phyloP scores from a whole-genome alignment of 2,797 vertebrate genomes.

The Spinus olivaceus region DNA sequence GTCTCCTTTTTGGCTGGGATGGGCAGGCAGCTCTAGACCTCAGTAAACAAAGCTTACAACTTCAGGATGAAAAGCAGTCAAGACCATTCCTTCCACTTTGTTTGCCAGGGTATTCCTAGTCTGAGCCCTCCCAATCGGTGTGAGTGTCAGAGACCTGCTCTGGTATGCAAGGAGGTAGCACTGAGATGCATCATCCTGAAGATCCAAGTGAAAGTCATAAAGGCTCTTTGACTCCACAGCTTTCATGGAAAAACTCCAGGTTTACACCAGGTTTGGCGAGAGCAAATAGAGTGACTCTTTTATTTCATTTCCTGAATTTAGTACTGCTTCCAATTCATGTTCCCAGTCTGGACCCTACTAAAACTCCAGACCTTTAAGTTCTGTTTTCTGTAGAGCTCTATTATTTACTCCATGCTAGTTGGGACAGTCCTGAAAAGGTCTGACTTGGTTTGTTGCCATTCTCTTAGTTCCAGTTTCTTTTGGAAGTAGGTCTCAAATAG shows the following conservation, averaged over 20 bases:
- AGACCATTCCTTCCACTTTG: neutral
- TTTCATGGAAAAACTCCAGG: neutral
- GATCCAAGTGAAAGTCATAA: neutral
- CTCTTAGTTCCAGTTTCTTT: neutral
- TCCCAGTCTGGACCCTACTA: neutral
- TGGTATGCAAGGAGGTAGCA: neutral
- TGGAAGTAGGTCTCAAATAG: neutral
- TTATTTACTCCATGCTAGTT: neutral
- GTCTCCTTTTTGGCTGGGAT: neutral
- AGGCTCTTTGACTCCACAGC: neutral
- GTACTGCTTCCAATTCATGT: neutral
- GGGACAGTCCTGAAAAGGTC: neutral
- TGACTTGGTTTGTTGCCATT: neutral
- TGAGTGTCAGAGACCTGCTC: neutral
- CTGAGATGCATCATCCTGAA: neutral
- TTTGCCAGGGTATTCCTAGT: neutral
- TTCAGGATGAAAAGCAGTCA: neutral
- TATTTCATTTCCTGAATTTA: neutral
- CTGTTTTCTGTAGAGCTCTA: neutral
- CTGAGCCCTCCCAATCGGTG: neutral
- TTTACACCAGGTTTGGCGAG: neutral
- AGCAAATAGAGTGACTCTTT: neutral
- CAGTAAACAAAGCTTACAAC: neutral
- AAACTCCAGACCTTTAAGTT: neutral
- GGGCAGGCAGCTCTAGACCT: neutral